Evolutionary conservation across 2,888 invertebrate genomes (phyloP).

Genomic region (Esperia sulphurella): DNA sequence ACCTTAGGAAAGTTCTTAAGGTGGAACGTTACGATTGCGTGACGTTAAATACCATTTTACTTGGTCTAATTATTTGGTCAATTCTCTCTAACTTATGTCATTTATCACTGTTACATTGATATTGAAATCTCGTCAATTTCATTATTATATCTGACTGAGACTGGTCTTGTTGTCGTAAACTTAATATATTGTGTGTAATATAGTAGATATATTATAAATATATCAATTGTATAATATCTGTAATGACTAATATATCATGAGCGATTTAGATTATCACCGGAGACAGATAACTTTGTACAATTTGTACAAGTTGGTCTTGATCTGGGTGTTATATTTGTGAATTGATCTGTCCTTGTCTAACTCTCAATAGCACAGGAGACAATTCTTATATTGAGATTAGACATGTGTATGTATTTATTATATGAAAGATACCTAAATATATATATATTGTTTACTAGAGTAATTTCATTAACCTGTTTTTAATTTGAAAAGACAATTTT

Average conservation of each 20-base stretch:
- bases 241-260: too few relatives aligned
- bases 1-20: too few relatives aligned
- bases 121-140: constrained; percentile 50
- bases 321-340: too few relatives aligned
- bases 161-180: constrained; percentile 50
- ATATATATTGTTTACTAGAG: constrained; percentile 3
- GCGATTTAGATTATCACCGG: too few relatives aligned
- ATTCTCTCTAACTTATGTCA: constrained; percentile 9
- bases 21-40: too few relatives aligned
- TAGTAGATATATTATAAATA: constrained; percentile 1
- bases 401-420: too few relatives aligned
- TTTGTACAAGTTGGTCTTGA: too few relatives aligned
- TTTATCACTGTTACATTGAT: constrained; percentile 31
- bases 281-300: too few relatives aligned
- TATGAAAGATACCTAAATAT: too few relatives aligned
- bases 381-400: too few relatives aligned
- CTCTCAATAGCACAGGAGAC: too few relatives aligned
- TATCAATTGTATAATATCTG: neutral
- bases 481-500: neutral
- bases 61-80: constrained; percentile 13
- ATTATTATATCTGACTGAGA: constrained; percentile 49
- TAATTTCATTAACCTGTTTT: neutral
- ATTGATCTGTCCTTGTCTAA: too few relatives aligned
- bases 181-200: constrained; percentile 12
- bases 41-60: neutral